A percentile compares a stretch with the other conserved stretches of the same genome.
Conservation (phyloP, 2,888 invertebrate species). For the Calameuta idolon region DNA sequence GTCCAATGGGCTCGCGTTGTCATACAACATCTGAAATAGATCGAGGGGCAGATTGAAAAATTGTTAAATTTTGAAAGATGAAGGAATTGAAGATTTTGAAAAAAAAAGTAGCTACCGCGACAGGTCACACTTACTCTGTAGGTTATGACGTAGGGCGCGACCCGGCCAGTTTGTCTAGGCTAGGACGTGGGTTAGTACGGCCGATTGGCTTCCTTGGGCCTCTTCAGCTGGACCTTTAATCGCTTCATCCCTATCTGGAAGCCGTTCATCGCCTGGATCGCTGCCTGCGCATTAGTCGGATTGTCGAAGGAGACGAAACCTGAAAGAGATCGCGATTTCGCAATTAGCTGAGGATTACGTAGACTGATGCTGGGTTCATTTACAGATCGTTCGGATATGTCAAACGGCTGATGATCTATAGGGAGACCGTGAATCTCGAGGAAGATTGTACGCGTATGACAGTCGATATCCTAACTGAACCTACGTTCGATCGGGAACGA, state of each 20-base stretch:
- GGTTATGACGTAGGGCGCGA: conserved; percentile 61
- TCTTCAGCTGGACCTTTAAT: conserved; percentile 98
- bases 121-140: conserved; percentile 53
- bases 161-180: conserved; percentile 70
- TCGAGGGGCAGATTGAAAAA: conserved; percentile 27
- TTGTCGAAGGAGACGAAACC: conserved; percentile 99
- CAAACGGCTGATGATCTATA: neutral
- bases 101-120: neutral
- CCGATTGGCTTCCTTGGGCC: conserved; percentile 98
- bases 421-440: neutral
- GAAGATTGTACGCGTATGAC: neutral
- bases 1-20: conserved; percentile 59
- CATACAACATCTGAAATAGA: conserved; percentile 53
- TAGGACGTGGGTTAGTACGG: conserved; percentile 90
- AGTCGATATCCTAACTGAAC: neutral
- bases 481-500: neutral
- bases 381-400: neutral
- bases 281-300: conserved; percentile 96
- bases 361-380: neutral
- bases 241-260: conserved; percentile 99
- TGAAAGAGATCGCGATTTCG: conserved; percentile 65
- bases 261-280: conserved; percentile 99
- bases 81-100: neutral
- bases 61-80: neutral
- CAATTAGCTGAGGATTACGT: neutral